phyloP scores from a whole-genome alignment of 2,888 invertebrate genomes.

The Synanthedon andrenaeformis region DNA sequence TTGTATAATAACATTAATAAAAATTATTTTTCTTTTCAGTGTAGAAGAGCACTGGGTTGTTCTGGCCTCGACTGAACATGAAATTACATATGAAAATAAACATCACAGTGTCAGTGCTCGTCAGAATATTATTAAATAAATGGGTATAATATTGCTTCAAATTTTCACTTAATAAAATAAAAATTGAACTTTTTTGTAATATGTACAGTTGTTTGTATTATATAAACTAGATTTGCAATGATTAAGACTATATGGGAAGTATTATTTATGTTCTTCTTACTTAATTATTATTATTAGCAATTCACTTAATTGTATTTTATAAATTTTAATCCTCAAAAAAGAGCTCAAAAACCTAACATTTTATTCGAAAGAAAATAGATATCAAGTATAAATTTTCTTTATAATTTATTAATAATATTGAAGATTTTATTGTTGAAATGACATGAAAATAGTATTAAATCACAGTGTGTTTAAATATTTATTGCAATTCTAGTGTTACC shows the following conservation, averaged over 20 bases:
- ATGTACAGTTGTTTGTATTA: constrained; percentile 20
- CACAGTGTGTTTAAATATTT: not conserved
- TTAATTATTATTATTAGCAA: not conserved
- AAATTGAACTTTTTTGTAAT: constrained; percentile 24
- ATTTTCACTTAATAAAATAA: constrained; percentile 30
- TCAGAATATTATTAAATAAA: not conserved
- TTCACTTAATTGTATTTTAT: too few species aligned
- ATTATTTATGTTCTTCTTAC: constrained; percentile 3
- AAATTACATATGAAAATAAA: constrained; percentile 18
- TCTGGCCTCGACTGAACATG: constrained; percentile 36
- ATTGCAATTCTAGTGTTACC: not conserved
- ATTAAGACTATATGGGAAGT: constrained; percentile 5
- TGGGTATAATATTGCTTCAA: constrained; percentile 35
- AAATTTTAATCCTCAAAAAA: too few species aligned
- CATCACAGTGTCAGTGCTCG: constrained; percentile 30
- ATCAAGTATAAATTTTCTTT: too few species aligned
- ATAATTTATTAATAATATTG: too few species aligned
- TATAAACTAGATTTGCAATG: constrained; percentile 12
- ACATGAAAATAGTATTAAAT: too few species aligned
- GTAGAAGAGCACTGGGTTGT: constrained; percentile 50
- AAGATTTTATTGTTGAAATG: too few species aligned
- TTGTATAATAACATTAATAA: too few species aligned
- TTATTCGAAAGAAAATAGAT: too few species aligned
- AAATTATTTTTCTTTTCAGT: constrained; percentile 41
- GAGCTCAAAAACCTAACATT: too few species aligned